phyloP scores from a whole-genome alignment of 92 coral and sea anemone genomes.

The Heliopora coerulea region DNA sequence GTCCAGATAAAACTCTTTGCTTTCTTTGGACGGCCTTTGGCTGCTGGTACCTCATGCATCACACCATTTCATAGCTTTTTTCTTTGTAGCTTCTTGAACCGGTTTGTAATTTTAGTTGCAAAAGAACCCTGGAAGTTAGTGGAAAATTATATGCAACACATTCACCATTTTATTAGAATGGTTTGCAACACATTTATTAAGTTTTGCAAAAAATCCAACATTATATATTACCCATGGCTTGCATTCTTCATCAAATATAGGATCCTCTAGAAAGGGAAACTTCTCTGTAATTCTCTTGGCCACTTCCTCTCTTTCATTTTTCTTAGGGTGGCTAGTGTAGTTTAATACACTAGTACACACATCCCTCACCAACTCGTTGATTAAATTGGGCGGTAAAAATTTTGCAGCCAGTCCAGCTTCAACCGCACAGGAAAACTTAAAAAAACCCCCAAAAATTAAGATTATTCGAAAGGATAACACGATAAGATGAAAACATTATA shows the following conservation, averaged over 20 bases:
- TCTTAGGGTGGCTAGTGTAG: conserved; percentile 41
- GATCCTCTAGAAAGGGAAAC: conserved; percentile 48
- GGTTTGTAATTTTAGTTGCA: conserved; percentile 25
- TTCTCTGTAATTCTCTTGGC: conserved; percentile 16
- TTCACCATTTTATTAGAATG: not conserved
- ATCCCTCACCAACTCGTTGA: conserved; percentile 46
- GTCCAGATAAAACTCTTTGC: conserved; percentile 11
- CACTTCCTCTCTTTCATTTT: conserved; percentile 33
- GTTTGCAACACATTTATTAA: too few species aligned
- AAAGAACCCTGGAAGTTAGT: conserved; percentile 38
- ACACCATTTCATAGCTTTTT: conserved; percentile 2
- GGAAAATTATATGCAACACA: not conserved
- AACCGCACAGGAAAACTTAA: conserved; percentile 50
- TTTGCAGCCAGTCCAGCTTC: conserved; percentile 45
- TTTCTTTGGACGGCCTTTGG: conserved; percentile 11
- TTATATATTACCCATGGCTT: conserved; percentile 49
- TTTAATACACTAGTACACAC: conserved; percentile 44
- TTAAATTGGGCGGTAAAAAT: conserved; percentile 35
- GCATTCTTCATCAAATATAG: conserved; percentile 23
- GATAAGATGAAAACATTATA: too few species aligned
- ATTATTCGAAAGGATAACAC: too few species aligned
- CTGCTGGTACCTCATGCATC: not conserved
- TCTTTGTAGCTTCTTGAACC: conserved; percentile 43
- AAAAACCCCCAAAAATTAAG: not conserved
- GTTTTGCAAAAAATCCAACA: too few species aligned